Base-by-base conservation (phyloP, 2,113 vertebrate genomes). In the Rhabdornis inornatus region DNA sequence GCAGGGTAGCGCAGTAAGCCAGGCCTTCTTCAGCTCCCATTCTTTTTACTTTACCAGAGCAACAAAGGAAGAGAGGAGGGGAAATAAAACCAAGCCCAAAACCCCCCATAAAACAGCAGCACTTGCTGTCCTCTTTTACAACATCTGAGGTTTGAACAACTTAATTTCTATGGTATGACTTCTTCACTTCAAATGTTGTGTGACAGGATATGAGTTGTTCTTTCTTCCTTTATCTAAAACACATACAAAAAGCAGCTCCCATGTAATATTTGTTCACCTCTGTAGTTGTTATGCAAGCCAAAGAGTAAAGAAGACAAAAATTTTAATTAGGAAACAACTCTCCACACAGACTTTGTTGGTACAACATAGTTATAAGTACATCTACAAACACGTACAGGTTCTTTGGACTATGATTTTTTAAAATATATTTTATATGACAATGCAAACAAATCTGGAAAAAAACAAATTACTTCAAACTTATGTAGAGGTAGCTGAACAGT, bases 401-500 rank as follows among this genome's bases (percentile, higher is more conserved):
- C 94, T 93, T 97, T 96, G 95, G 94, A 95, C 95, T 93, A 96
- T 95, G 96, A 95, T 39, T 44, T 89, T 90, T 93, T 59, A 53
- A 94, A 94, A 95, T 83, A 93, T 90, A 94, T 94, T 95, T 76
- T 96, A 94, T 87, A 95, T 83, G 83, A 95, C 90, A 95, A 96
- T 40, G 94, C 95, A 92, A 95, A 97, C 95, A 95, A 93, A 80
- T 65, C 69, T 31, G 44, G 92, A 96, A 94, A 95, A 95, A 87
- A 82, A 64, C 72, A 95, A 93, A 35, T 91, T 95, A 97, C 94
- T 91, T 94, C 97, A 97, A 94, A 77, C 83, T 96, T 96, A 95
- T 11, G 83, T 88, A 97, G 97, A 98, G 97, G 98, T 98, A 98
- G 97, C 97, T 96, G 97, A 98, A 97, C 91, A 97, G 95, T 66